Evolutionary conservation across 30 jellyfish, hydroid and myxozoan species (phyloP), one percentile per base, ranked within the genome.

Genomic region (Turritopsis rubra): DNA sequence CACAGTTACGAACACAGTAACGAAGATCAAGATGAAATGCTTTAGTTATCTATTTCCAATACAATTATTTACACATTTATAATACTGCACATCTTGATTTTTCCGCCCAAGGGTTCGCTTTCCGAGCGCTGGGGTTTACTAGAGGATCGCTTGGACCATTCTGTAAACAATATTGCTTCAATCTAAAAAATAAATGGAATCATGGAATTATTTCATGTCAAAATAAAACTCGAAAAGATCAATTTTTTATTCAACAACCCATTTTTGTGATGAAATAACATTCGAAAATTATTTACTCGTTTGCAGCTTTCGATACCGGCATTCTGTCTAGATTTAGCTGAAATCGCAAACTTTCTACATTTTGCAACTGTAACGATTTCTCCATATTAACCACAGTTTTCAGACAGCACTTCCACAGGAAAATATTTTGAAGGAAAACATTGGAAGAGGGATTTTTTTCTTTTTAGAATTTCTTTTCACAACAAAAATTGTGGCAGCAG

Each of bases 41-140:
- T 41, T 41, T 41, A 41, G 5, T 41, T 13, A 41, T 41, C 60
- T 41, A 3, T 41, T 41, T 41, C 60, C 60, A 41, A 41, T 41
- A 41, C 60, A 41, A 41, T 41, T 41, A 41, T 41, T 3, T 41
- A 3, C 13, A 41, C 60, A 41, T 21, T 53, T 52, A 92, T 9
- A 92, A 22, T n/a, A 92, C 65, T 23, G 81, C 83, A 83, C 98
- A 92, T 54, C 79, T 92, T 71, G 98, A 92, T 81, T 85, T 92
- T 83, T 92, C 98, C 0, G 96, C 96, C 98, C 98, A 92, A 19
- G 98, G 98, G 66, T 92, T 92, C 29, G 98, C 84, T 83, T 92
- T 92, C 71, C 98, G 85, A 7, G 98, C 98, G 28, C 88, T 84
- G 19, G 96, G 96, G 53, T 88, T 92, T 29, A 92, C 95, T 28